Conservation (phyloP, 2,888 invertebrate genomes). For the Drosophila yooni region DNA sequence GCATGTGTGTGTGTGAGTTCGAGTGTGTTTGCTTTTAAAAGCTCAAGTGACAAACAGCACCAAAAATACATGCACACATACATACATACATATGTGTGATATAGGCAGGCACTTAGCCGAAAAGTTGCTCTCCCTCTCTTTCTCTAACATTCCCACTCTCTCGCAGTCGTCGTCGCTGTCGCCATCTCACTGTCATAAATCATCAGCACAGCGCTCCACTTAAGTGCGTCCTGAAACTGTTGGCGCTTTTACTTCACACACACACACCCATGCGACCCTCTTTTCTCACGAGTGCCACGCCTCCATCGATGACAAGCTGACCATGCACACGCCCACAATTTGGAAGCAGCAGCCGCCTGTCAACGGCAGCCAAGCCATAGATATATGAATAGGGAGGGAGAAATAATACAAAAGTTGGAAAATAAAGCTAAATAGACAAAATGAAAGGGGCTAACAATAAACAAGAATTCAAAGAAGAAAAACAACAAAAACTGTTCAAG, state of each 20-base stretch:
- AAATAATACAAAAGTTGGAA: slow-evolving; percentile 34
- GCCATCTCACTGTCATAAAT: slow-evolving; percentile 66
- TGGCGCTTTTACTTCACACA: slow-evolving; percentile 68
- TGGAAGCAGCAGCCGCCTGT: slow-evolving; percentile 51
- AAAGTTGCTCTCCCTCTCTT: slow-evolving; percentile 36
- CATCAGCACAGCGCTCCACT: slow-evolving; percentile 77
- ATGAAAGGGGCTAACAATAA: slow-evolving; percentile 31
- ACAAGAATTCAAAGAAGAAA: slow-evolving; percentile 31
- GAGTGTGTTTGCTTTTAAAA: slow-evolving; percentile 45
- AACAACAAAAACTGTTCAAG: slow-evolving; percentile 24
- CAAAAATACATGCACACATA: slow-evolving; percentile 21
- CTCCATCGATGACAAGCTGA: slow-evolving; percentile 58
- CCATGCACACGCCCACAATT: slow-evolving; percentile 58
- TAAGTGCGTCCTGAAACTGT: slow-evolving; percentile 79
- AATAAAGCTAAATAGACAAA: slow-evolving; percentile 9
- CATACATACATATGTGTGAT: background rate
- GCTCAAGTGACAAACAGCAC: slow-evolving; percentile 49
- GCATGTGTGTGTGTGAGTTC: slow-evolving; percentile 48
- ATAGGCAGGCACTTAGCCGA: slow-evolving; percentile 58
- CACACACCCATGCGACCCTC: slow-evolving; percentile 9
- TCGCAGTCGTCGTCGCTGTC: slow-evolving; percentile 4
- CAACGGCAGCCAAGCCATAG: slow-evolving; percentile 47
- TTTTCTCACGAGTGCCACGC: slow-evolving; percentile 47
- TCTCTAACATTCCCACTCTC: slow-evolving; percentile 10
- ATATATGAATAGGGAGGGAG: slow-evolving; percentile 1